Conservation (phyloP, 1,140 invertebrate species). For the Eulimnadia texana region DNA sequence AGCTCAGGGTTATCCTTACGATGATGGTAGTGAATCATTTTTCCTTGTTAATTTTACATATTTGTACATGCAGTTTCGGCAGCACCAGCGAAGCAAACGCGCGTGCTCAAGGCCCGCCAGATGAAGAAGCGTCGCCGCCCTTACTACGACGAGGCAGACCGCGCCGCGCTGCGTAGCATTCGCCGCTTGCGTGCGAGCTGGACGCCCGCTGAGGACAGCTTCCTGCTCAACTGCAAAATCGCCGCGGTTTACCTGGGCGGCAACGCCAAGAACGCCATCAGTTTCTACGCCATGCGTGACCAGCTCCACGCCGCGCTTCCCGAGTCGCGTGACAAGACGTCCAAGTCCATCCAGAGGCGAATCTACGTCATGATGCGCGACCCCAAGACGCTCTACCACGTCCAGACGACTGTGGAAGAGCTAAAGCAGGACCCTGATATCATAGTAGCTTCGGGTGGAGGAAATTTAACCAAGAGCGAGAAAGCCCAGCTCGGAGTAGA, state of each 20-base stretch:
- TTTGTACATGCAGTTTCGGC: not conserved
- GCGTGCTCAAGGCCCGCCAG: constrained; percentile 2
- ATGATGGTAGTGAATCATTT: no score
- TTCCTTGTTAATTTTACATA: no score
- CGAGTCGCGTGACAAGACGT: constrained; percentile 48
- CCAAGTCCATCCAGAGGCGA: constrained; percentile 47
- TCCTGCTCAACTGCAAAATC: constrained; percentile 50
- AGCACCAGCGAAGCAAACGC: not conserved
- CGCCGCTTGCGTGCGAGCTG: constrained; percentile 26
- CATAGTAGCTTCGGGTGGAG: constrained; percentile 27
- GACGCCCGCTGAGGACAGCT: constrained; percentile 43
- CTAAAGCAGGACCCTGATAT: constrained; percentile 39
- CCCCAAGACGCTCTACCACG: constrained; percentile 36
- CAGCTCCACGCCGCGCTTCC: constrained; percentile 38
- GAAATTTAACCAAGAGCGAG: not conserved
- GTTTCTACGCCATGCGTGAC: constrained; percentile 41
- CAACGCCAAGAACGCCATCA: constrained; percentile 32
- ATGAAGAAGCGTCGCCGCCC: constrained; percentile 18
- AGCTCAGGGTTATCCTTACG: no score
- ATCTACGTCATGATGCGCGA: constrained; percentile 46
- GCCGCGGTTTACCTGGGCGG: constrained; percentile 43
- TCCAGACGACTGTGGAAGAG: constrained; percentile 43
- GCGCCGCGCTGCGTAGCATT: constrained; percentile 46
- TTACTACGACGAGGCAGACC: constrained; percentile 50
- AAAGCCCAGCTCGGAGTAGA: not conserved